A percentile compares a stretch with the other conserved stretches of the same genome.
These are phyloP conservation scores for Epistrophella euchroma DNA, from an alignment of 2,888 invertebrate genomes.

Conservation along the genomic window DNA sequence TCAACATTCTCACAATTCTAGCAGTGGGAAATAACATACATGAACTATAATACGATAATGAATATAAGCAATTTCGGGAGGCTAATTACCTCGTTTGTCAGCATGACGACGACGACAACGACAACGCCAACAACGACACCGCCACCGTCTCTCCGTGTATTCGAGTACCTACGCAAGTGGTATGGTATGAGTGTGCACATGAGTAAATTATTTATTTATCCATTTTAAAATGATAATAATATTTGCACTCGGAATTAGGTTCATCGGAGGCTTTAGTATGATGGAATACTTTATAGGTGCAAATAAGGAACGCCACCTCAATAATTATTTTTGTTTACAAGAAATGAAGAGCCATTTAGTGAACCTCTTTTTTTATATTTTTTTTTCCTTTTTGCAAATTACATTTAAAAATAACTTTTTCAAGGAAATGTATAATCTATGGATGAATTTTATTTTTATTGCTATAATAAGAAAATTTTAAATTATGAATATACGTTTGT, in stretches of 20 bases:
- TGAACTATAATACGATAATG: constrained; percentile 15
- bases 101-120: not conserved
- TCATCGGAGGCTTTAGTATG: constrained; percentile 15
- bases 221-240: constrained; percentile 36
- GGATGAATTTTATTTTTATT: too few species aligned
- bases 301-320: constrained; percentile 29
- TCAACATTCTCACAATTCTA: not conserved
- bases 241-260: constrained; percentile 31
- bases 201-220: constrained; percentile 38
- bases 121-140: not conserved
- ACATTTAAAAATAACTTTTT: constrained; percentile 20
- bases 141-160: too few species aligned
- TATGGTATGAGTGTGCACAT: constrained; percentile 7
- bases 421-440: not conserved
- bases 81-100: constrained; percentile 23
- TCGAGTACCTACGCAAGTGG: not conserved
- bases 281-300: constrained; percentile 38
- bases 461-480: too few species aligned
- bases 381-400: not conserved
- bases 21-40: not conserved
- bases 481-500: too few species aligned
- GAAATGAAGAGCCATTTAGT: constrained; percentile 12
- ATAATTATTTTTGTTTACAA: constrained; percentile 20
- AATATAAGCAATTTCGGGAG: not conserved
- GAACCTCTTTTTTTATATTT: not conserved